Base-by-base conservation (phyloP, 2,797 vertebrate genomes). In the Oryzias dopingdopingensis region DNA sequence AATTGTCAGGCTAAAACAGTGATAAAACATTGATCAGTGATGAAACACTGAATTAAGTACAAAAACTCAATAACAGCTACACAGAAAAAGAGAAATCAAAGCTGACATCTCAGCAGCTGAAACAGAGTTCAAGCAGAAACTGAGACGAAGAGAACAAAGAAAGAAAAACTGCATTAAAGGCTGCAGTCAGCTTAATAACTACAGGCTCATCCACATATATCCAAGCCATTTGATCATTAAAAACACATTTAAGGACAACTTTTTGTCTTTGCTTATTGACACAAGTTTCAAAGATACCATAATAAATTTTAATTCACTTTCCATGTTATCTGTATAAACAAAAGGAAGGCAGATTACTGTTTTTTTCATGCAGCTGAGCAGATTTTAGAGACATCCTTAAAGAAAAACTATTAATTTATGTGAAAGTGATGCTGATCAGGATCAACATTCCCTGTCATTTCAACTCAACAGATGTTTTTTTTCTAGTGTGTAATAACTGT, bases 1-100 rank as follows among this genome's bases (percentile, higher is more conserved):
- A 81, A 59, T 83, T 83, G 79, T 84, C 84, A 72, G 76, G 74
- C 85, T 82, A 84, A 86, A 86, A 76, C 67, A 66, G 74, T 79
- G 78, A 79, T 86, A 76, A 83, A 86, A 78, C 82, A 82, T 73
- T 86, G 81, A 86, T 86, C 83, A 78, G 65, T 74, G 77, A 84
- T 81, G 83, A 86, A 86, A 76, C 82, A 65, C 42, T 72, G 75
- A 78, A 83, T 85, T 82, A 82, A 80, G 70, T 69, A 75, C 59
- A 70, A 84, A 76, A 76, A 69, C 74, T 77, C 67, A 72, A 65
- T 80, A 66, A 74, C 72, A 68, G 51, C 32, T 46, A 51, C 54
- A 65, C 43, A 71, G 76, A 58, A 61, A 62, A 68, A 59, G 59
- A 67, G 58, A 79, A 86, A 80, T 69, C 52, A 70, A 61, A 66